Conservation (phyloP, 2,113 vertebrate species). For the Marmota monax region DNA sequence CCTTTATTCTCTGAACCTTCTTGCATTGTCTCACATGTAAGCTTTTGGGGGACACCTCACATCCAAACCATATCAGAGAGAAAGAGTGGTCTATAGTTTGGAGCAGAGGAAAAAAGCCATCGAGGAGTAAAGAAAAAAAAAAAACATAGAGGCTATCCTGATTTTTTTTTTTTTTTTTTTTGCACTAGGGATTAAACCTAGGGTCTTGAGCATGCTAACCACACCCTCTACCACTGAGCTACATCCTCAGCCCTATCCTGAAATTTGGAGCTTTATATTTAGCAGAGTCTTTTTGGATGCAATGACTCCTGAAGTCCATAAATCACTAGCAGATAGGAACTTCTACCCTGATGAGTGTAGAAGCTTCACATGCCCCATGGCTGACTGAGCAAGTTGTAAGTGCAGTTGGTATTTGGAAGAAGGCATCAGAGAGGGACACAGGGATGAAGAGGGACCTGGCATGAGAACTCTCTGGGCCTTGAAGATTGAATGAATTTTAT, state of each 20-base stretch:
- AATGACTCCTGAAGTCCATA: not conserved
- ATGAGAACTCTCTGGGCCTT: not conserved
- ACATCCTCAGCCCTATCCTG: not conserved
- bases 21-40: too few relatives aligned
- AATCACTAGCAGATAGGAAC: not conserved
- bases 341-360: not conserved
- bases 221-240: not conserved
- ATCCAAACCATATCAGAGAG: not conserved
- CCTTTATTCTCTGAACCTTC: too few relatives aligned
- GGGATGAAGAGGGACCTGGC: not conserved
- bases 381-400: not conserved
- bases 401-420: not conserved
- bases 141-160: not conserved
- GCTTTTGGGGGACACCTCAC: too few relatives aligned
- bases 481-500: not conserved
- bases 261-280: not conserved
- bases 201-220: not conserved
- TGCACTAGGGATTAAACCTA: not conserved
- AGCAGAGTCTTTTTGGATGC: not conserved
- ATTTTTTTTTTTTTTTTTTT: not conserved
- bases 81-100: not conserved
- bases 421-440: not conserved
- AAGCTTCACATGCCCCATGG: not conserved
- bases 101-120: not conserved
- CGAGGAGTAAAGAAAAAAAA: not conserved